Evolutionary conservation across 2,113 vertebrate genomes (phyloP).

Genomic region (Rhinolophus sinicus): DNA sequence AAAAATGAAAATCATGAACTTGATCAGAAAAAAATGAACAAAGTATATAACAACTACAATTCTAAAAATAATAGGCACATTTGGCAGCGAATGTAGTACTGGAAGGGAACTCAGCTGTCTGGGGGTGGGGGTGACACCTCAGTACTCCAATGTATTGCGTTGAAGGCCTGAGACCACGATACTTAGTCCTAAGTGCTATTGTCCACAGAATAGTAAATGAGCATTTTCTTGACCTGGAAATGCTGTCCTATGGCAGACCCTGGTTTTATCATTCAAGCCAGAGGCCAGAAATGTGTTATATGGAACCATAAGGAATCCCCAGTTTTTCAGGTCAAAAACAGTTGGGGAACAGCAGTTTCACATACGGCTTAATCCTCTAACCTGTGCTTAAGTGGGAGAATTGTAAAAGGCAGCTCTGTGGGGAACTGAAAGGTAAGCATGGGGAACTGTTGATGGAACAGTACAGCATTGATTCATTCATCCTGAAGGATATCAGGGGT

Average conservation of each 20-base stretch:
- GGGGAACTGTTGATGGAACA: not conserved
- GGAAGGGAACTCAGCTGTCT: not conserved
- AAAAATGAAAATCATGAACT: not conserved
- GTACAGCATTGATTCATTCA: rapidly evolving
- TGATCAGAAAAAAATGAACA: not conserved
- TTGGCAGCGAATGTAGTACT: not conserved
- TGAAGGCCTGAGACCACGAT: not conserved
- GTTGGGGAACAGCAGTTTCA: not conserved
- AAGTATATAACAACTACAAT: not conserved
- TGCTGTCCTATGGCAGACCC: not conserved
- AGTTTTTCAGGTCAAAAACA: not conserved
- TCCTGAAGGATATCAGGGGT: rapidly evolving
- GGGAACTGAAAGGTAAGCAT: not conserved
- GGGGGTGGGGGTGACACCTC: not conserved
- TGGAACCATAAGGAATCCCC: not conserved
- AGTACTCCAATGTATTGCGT: rapidly evolving
- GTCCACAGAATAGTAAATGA: not conserved
- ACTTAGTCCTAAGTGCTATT: rapidly evolving
- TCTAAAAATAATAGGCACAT: not conserved
- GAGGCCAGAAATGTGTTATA: not conserved
- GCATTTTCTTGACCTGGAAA: not conserved
- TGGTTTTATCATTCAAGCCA: not conserved
- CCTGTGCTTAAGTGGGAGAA: not conserved
- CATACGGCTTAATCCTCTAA: not conserved
- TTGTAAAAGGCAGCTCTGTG: not conserved